Percentiles rank a stretch among this genome's conserved stretches.
Evolutionary conservation across 2,888 invertebrate genomes (phyloP).

Genomic region (Acanthosoma haemorrhoidale): DNA sequence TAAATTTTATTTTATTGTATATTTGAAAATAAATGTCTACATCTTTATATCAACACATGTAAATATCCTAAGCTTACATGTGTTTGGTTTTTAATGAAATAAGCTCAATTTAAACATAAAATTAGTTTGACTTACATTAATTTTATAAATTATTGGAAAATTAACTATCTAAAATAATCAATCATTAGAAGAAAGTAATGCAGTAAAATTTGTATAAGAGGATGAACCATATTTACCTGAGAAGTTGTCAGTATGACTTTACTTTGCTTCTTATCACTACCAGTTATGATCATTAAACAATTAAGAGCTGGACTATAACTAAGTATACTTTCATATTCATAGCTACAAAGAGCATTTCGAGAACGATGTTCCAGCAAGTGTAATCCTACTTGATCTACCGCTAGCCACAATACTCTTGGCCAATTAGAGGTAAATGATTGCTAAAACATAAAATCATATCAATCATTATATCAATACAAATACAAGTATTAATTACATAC

Average conservation of each 20-base stretch:
- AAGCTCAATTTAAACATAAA: no score
- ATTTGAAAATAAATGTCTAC: no score
- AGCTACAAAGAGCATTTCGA: constrained; percentile 81
- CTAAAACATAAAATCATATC: constrained; percentile 54
- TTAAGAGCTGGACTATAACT: constrained; percentile 89
- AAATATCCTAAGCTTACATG: no score
- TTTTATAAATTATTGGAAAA: no score
- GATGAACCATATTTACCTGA: constrained; percentile 54
- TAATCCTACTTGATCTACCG: constrained; percentile 86
- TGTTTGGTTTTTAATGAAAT: no score
- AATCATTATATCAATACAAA: no score
- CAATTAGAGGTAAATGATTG: constrained; percentile 95
- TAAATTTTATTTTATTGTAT: no score
- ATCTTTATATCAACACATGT: no score
- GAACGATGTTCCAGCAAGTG: constrained; percentile 84
- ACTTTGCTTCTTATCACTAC: constrained; percentile 83
- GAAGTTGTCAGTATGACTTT: constrained; percentile 90
- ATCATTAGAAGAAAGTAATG: no score
- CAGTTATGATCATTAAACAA: constrained; percentile 88
- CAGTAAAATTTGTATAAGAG: background rate
- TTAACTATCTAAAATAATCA: no score
- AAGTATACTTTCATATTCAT: constrained; percentile 82
- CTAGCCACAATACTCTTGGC: constrained; percentile 88
- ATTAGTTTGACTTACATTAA: no score
- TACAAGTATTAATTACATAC: no score